These are phyloP conservation scores for Odiellus spinosus DNA, from an alignment of 2,888 invertebrate genomes.

Conservation along the genomic window DNA sequence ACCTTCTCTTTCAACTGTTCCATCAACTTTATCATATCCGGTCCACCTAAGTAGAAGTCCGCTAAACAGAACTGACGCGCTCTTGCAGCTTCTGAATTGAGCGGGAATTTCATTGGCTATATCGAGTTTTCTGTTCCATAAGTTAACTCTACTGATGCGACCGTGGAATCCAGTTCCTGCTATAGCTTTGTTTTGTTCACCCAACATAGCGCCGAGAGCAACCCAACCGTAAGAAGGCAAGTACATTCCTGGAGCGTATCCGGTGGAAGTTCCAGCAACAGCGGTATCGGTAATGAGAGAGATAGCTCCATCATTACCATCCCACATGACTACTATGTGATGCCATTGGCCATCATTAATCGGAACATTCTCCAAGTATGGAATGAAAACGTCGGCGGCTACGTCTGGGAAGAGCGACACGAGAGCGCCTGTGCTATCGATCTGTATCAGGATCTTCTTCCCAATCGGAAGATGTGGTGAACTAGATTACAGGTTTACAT, in stretches of 20 bases:
- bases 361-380: constrained; percentile 77
- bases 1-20: constrained; percentile 76
- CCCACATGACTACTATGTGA: constrained; percentile 88
- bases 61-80: constrained; percentile 73
- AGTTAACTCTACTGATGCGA: constrained; percentile 78
- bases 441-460: constrained; percentile 68
- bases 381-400: constrained; percentile 65
- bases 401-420: constrained; percentile 68
- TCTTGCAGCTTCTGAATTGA: constrained; percentile 80
- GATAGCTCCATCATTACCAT: constrained; percentile 66
- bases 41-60: constrained; percentile 79
- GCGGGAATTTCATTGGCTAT: constrained; percentile 82
- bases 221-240: constrained; percentile 58
- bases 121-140: constrained; percentile 81
- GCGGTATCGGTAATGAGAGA: constrained; percentile 88
- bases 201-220: constrained; percentile 74
- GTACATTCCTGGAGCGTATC: constrained; percentile 60
- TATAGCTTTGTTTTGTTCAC: constrained; percentile 49
- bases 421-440: constrained; percentile 82
- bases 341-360: constrained; percentile 96
- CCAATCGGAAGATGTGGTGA: constrained; percentile 46
- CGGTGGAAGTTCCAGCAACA: constrained; percentile 78
- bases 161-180: constrained; percentile 90
- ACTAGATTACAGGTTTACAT: too few relatives aligned
- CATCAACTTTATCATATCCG: constrained; percentile 64